These are phyloP conservation scores for Carassius auratus DNA, from an alignment of 2,113 vertebrate species.

Conservation along the genomic window DNA sequence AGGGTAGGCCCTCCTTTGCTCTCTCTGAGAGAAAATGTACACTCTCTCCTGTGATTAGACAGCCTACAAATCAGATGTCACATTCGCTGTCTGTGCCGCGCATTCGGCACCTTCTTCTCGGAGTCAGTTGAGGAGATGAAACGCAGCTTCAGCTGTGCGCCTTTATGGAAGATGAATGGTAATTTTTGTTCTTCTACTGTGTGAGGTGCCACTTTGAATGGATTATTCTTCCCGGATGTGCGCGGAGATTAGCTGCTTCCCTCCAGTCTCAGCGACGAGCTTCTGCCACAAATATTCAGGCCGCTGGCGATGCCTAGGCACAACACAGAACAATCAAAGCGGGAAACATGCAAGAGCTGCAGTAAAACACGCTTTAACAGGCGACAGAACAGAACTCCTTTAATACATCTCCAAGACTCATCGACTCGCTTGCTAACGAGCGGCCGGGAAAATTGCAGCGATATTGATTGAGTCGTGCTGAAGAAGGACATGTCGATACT, in stretches of 20 bases:
- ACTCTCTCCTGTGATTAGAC: slow-evolving; percentile 29
- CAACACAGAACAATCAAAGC: slow-evolving; percentile 57
- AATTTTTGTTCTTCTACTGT: slow-evolving; percentile 53
- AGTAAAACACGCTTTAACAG: slow-evolving; percentile 48
- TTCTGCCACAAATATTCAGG: slow-evolving; percentile 60
- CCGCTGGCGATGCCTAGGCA: slow-evolving; percentile 52
- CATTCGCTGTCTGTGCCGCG: slow-evolving; percentile 4
- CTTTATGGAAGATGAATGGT: slow-evolving; percentile 50
- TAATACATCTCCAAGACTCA: slow-evolving; percentile 66
- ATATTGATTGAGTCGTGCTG: slow-evolving; percentile 73
- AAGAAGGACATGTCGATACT: slow-evolving; percentile 69
- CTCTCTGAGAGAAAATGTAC: slow-evolving; percentile 30
- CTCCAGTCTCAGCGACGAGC: slow-evolving; percentile 51
- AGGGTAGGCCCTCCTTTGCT: slow-evolving; percentile 24
- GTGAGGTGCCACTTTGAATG: slow-evolving; percentile 55
- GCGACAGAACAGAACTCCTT: slow-evolving; percentile 13
- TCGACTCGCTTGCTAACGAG: slow-evolving; percentile 68
- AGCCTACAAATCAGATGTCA: slow-evolving; percentile 53
- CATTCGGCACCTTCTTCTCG: background rate
- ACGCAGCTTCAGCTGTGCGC: slow-evolving; percentile 39
- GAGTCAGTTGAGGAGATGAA: slow-evolving; percentile 27
- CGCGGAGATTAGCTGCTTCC: slow-evolving; percentile 54
- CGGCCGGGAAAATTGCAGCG: slow-evolving; percentile 66
- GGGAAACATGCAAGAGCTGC: slow-evolving; percentile 32
- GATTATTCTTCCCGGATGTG: slow-evolving; percentile 51